A percentile compares a stretch with the other conserved stretches of the same genome.
These are phyloP conservation scores for Eueides isabella DNA, from an alignment of 1,140 invertebrate genomes.

Conservation along the genomic window DNA sequence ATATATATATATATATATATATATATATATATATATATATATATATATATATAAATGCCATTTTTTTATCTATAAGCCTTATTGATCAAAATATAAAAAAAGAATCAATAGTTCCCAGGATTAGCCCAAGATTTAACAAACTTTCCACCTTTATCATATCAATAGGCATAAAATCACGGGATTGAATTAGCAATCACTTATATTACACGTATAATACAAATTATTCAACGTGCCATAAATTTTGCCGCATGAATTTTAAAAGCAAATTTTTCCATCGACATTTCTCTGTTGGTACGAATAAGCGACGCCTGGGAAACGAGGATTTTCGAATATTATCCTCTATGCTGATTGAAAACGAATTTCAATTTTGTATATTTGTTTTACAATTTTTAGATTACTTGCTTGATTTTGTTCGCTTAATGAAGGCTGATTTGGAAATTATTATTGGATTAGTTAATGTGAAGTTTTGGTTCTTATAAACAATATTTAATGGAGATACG, in stretches of 20 bases:
- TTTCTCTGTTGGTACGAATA: constrained; percentile 27
- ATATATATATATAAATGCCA: too few species aligned
- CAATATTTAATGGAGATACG: too few species aligned
- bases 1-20: too few species aligned
- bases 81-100: too few species aligned
- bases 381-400: not conserved
- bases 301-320: not conserved
- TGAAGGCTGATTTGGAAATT: not conserved
- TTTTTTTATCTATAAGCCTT: too few species aligned
- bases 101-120: too few species aligned
- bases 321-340: constrained; percentile 29
- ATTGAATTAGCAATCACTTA: constrained; percentile 6
- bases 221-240: constrained; percentile 18
- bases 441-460: not conserved
- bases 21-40: too few species aligned
- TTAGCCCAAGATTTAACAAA: too few species aligned
- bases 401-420: not conserved
- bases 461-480: not conserved
- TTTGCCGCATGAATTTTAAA: constrained; percentile 37
- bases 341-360: constrained; percentile 25
- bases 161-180: not conserved
- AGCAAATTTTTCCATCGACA: constrained; percentile 25
- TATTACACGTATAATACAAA: constrained; percentile 19
- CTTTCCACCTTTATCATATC: too few species aligned
- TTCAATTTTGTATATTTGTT: not conserved